A percentile compares a stretch with the other conserved stretches of the same genome.
Evolutionary conservation across 30 jellyfish, hydroid and myxozoan genomes (phyloP).

Genomic region (Catostylus mosaicus): DNA sequence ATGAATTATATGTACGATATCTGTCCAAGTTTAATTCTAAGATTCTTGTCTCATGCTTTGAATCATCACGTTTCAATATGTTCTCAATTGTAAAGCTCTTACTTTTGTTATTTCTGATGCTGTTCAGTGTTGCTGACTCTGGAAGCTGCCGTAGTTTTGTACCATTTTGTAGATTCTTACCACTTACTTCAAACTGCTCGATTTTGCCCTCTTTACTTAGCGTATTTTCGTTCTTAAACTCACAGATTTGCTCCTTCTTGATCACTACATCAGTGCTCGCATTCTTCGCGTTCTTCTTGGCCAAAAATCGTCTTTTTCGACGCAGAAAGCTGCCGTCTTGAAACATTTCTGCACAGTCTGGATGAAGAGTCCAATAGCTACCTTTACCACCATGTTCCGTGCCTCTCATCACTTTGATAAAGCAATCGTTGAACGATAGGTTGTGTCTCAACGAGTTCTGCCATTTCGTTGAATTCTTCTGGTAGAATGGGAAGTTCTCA

Average conservation of each 20-base stretch:
- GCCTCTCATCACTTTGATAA: conserved; percentile 91
- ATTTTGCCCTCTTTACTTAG: conserved; percentile 3
- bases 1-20: conserved; percentile 34
- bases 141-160: conserved; percentile 8
- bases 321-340: conserved; percentile 94
- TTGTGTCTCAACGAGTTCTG: conserved; percentile 96
- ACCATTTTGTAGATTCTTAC: conserved; percentile 20
- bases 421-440: conserved; percentile 94
- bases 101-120: conserved; percentile 17
- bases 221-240: conserved; percentile 19
- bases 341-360: conserved; percentile 92
- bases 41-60: conserved; percentile 9
- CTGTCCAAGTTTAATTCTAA: conserved; percentile 15
- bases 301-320: conserved; percentile 85
- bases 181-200: conserved; percentile 17
- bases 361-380: conserved; percentile 95
- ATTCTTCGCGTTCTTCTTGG: conserved; percentile 45
- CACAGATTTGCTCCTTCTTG: conserved; percentile 19
- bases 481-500: conserved; percentile 94
- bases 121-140: conserved; percentile 29
- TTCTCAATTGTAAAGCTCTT: conserved; percentile 59
- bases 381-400: conserved; percentile 98
- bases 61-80: conserved; percentile 50
- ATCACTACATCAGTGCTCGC: conserved; percentile 10
- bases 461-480: conserved; percentile 89